Base-by-base conservation (phyloP, 1,140 invertebrate species). In the Drosophila nebulosa region DNA sequence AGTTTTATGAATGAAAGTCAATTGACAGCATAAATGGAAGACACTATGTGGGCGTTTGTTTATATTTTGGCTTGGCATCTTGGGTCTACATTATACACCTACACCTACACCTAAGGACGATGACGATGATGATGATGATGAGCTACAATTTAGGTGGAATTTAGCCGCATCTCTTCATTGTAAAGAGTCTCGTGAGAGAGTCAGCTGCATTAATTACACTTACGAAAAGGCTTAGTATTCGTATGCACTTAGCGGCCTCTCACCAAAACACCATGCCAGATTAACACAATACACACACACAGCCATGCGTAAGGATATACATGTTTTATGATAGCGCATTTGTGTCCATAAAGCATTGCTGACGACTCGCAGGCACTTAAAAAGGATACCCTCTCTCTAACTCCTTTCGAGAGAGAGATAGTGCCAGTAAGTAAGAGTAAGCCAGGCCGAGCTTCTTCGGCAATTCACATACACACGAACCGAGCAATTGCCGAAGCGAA, bases 1-100 rank as follows among this genome's bases (percentile, higher is more conserved):
- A 76, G 35, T 86, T 80, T 85, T 86, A 85, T 85, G 81, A 85
- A 85, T 86, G 81, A 78, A 86, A 69, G 61, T 26, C 73, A 69
- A 85, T 85, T 65, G 77, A 39, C 58, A 46, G 52, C 74, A 74
- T 67, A 65, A 76, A 77, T 73, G 58, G 27, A 52, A 53, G 68
- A 27, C 36, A 69, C 35, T 64, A 61, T 62, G 80, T 67, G 74
- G 80, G 80, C 81, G 80, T 86, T 80, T 85, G 80, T 86, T 85
- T 86, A 85, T 85, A 69, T 85, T 70, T 73, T 57, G 35, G 18
- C 39, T 57, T 51, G 51, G 26, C 32, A 65, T 65, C 65, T 9
- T 32, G 10, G 2, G 9, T 10, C 12, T 32, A 12, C 53, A 60
- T 62, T 26, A 51, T 24, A 4, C 36, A 18, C 12, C 52, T 18